Percentiles rank a stretch among this genome's conserved stretches.
phyloP scores from a whole-genome alignment of 2,113 vertebrate species.

The Rafetus swinhoei region DNA sequence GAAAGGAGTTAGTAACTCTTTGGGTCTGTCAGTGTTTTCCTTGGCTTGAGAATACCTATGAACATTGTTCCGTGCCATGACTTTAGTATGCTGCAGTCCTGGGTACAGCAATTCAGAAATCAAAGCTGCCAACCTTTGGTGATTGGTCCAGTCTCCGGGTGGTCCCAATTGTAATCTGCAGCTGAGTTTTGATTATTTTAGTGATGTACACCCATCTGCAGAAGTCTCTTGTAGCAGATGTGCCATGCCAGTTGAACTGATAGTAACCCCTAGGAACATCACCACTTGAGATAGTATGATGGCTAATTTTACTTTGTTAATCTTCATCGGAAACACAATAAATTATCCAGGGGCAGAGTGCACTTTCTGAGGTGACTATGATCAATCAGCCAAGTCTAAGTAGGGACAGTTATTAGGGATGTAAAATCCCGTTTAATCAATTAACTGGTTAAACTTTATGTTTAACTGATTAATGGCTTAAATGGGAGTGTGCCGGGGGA shows the following conservation, averaged over 20 bases:
- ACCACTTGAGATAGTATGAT: not conserved
- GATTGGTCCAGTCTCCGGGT: not conserved
- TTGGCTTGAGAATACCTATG: not conserved
- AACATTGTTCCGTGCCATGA: not conserved
- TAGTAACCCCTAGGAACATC: constrained; percentile 27
- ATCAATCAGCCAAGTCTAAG: constrained; percentile 3
- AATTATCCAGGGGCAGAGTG: not conserved
- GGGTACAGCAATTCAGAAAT: not conserved
- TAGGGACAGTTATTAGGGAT: not conserved
- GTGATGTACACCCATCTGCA: not conserved
- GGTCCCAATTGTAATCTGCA: not conserved
- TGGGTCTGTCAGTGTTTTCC: not conserved
- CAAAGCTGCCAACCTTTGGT: not conserved
- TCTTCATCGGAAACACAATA: constrained; percentile 35
- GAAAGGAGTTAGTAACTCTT: not conserved
- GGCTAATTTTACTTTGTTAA: constrained; percentile 31
- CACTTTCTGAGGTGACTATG: not conserved
- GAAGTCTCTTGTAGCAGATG: not conserved
- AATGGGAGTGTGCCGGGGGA: too few relatives aligned
- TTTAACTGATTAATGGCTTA: too few relatives aligned
- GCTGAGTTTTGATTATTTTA: constrained; percentile 35
- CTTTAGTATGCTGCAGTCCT: not conserved
- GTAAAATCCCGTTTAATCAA: too few relatives aligned
- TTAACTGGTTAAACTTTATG: too few relatives aligned
- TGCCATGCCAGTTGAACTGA: not conserved